Base-by-base conservation (phyloP, 1,140 invertebrate genomes). In the Cataglyphis hispanica region DNA sequence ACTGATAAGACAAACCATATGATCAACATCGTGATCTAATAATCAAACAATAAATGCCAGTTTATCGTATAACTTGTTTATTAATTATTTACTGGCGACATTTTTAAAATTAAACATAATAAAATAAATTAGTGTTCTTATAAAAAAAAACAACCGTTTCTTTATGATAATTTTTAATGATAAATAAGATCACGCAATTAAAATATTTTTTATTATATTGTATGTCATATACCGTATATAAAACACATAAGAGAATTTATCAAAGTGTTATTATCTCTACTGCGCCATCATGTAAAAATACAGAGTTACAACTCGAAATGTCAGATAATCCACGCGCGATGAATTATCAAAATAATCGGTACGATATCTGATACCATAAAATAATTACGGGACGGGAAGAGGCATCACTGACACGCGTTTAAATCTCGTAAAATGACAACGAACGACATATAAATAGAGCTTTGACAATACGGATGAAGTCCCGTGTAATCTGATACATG, bases 281-380 rank as follows among this genome's bases (percentile, higher is more conserved):
- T 81, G 19, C 37, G 37, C 16, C 22, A 13, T 25, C 7, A 53
- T 58, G 58, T 53, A 60, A 60, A 80, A 83, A 19, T 22, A 67
- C 67, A 58, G 25, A 46, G 34, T 5, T 72, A 10, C 19, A 13
- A n/a, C 34, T 74, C 53, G 37, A 83, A 83, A 83, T 83, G 66
- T 83, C 78, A 83, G 27, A 72, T 25, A 60, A 27, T 56, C 37
- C 40, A 46, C n/a, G 37, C 53, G 37, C n/a, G 4, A 8, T 53
- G 64, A 11, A 60, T 81, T 43, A 72, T 72, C 53, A 37, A 72
- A 67, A 74, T 83, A 83, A 72, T 83, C 53, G 34, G 19, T 72
- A 31, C 25, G 37, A 83, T 83, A 69, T 58, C 70, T 83, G 53
- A 72, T 37, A 22, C n/a, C 25, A 60, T 60, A 72, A 83, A 83